phyloP scores from a whole-genome alignment of 1,140 invertebrate genomes.

The Drosophila ohnishii region DNA sequence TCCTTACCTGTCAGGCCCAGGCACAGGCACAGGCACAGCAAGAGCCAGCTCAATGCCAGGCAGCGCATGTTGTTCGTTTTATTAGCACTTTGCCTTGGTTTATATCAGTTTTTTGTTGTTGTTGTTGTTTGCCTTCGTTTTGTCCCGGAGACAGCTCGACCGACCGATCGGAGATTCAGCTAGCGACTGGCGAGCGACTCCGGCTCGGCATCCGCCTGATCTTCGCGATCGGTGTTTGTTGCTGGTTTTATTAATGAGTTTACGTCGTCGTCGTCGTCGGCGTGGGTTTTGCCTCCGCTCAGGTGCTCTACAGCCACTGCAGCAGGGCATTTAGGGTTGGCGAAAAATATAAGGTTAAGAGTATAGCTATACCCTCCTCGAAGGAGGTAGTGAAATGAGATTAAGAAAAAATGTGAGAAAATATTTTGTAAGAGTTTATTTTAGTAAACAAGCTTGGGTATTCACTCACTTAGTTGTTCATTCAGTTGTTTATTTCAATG shows the following conservation, averaged over 20 bases:
- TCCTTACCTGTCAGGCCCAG: constrained; percentile 66
- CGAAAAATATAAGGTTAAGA: neutral
- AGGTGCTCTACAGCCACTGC: constrained; percentile 31
- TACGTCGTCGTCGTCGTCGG: constrained; percentile 34
- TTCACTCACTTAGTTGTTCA: neutral
- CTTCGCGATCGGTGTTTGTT: constrained; percentile 30
- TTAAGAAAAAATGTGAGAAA: too few relatives aligned
- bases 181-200: constrained; percentile 57
- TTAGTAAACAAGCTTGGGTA: neutral
- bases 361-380: fast-evolving
- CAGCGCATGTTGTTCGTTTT: constrained; percentile 64
- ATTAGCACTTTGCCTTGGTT: constrained; percentile 63
- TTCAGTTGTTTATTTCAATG: neutral
- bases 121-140: neutral
- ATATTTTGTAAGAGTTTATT: neutral
- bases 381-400: neutral
- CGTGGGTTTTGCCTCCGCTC: constrained; percentile 41
- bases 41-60: constrained; percentile 62
- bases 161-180: constrained; percentile 62
- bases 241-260: constrained; percentile 68
- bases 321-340: constrained; percentile 1
- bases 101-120: neutral
- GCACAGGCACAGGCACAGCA: constrained; percentile 56
- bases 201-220: constrained; percentile 23
- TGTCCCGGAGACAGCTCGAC: constrained; percentile 43